Base-by-base conservation (phyloP, 1,140 invertebrate species). In the Amphibalanus amphitrite region DNA sequence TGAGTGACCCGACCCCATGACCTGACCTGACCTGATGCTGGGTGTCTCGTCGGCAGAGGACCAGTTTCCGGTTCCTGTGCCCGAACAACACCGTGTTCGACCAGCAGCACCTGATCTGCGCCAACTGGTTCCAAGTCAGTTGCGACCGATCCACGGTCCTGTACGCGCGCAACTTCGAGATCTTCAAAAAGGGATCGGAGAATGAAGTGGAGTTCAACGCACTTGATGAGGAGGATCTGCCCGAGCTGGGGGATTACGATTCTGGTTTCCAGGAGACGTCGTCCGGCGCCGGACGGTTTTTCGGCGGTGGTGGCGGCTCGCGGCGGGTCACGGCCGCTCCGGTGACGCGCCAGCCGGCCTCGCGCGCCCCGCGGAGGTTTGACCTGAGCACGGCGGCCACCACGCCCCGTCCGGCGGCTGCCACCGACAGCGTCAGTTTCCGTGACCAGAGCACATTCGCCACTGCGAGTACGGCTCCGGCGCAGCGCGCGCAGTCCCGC, bases 51-150 rank as follows among this genome's bases (percentile, higher is more conserved):
- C 23, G 0, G 3, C 65, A 67, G 65, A n/a, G n/a, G 23, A 67
- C 65, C 65, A 67, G 65, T 28, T 89, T 86, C 81, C 86, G 89
- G 75, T 95, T 94, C 82, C 84, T 94, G 74, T 95, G 92, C 79
- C 91, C 92, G 4, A 93, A 94, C 76, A 90, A 91, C 74, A 95
- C 92, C 0, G 87, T 92, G 72, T 94, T 95, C 81, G 91, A 95
- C 78, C 92, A 94, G 79, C 91, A 93, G 78, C 90, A 91, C 71
- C 90, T 93, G 79, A 93, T 92, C 29, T 94, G 92, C 79, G 90
- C 91, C 69, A 90, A 92, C 77, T 93, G 90, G 90, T 89, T 88
- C 73, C 90, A 93, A 77, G 89, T 93, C 0, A 90, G 91, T 76
- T 93, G 91, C 78, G 87, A 89, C 74, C 86, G 88, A 28, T 85